Evolutionary conservation across 2,113 vertebrate genomes (phyloP).

Genomic region (Caranx melampygus): DNA sequence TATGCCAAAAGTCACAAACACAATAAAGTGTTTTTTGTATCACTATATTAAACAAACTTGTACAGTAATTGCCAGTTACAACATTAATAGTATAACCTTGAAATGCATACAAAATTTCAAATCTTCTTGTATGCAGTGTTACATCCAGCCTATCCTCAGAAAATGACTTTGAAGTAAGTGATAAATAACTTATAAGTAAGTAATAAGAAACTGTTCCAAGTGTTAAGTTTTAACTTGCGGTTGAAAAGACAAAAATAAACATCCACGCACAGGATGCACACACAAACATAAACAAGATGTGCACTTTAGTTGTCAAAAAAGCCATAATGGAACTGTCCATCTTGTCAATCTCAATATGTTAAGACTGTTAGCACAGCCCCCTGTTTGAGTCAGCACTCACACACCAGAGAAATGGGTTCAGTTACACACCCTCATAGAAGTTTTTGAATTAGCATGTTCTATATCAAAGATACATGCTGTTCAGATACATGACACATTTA

Average conservation of each 20-base stretch:
- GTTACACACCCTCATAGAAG: neutral
- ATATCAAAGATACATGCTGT: no score
- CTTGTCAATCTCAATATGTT: slow-evolving; percentile 4
- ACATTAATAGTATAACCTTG: no score
- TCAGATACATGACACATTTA: no score
- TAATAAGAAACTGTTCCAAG: neutral
- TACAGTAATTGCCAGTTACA: no score
- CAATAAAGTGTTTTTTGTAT: no score
- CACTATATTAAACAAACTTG: neutral
- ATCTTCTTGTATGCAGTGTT: neutral
- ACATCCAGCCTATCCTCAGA: neutral
- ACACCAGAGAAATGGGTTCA: neutral
- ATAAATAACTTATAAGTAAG: no score
- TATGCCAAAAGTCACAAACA: no score
- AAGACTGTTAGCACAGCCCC: neutral
- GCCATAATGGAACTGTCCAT: neutral
- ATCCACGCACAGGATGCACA: neutral
- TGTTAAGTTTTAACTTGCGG: neutral
- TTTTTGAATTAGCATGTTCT: neutral
- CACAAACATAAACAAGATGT: neutral
- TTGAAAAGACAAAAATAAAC: neutral
- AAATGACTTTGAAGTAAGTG: neutral
- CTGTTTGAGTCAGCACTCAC: neutral
- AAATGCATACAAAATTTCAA: neutral
- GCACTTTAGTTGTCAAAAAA: neutral